A percentile compares a stretch with the other conserved stretches of the same genome.
These are phyloP conservation scores for Daktulosphaira vitifoliae DNA, from an alignment of 1,140 invertebrate genomes.

Conservation along the genomic window DNA sequence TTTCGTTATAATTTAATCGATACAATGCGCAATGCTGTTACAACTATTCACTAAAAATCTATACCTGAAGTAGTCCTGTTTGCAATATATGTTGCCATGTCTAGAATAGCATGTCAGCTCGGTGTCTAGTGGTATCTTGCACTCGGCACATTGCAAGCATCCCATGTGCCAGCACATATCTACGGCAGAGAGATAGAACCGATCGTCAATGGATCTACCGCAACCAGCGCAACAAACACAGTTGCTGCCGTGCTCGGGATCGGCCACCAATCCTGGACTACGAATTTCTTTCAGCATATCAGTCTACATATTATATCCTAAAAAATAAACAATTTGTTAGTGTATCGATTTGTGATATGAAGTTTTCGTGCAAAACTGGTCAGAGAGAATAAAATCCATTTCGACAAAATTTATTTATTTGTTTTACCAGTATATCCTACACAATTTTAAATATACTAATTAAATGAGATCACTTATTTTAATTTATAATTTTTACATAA, in stretches of 20 bases:
- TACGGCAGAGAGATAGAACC: slow-evolving; percentile 76
- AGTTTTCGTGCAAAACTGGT: no score
- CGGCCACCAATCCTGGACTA: slow-evolving; percentile 24
- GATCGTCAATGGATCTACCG: slow-evolving; percentile 49
- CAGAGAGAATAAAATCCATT: no score
- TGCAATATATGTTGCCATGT: slow-evolving; percentile 87
- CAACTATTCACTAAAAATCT: slow-evolving; percentile 37
- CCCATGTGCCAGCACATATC: slow-evolving; percentile 82
- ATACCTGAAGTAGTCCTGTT: slow-evolving; percentile 91
- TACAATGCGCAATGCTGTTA: no score
- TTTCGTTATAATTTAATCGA: no score
- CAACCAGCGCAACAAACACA: slow-evolving; percentile 50
- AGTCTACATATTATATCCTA: slow-evolving; percentile 4
- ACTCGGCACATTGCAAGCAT: slow-evolving; percentile 80
- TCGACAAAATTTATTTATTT: no score
- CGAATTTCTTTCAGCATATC: slow-evolving; percentile 30
- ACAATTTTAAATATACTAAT: no score
- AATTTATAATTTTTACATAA: no score
- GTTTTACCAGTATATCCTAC: no score
- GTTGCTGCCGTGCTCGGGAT: slow-evolving; percentile 14
- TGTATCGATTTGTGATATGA: no score
- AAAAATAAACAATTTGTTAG: no score
- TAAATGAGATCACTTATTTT: no score
- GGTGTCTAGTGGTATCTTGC: slow-evolving; percentile 70
- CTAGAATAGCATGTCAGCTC: slow-evolving; percentile 82